Evolutionary conservation across 2,888 invertebrate species (phyloP).

Genomic region (Tipula lateralis): DNA sequence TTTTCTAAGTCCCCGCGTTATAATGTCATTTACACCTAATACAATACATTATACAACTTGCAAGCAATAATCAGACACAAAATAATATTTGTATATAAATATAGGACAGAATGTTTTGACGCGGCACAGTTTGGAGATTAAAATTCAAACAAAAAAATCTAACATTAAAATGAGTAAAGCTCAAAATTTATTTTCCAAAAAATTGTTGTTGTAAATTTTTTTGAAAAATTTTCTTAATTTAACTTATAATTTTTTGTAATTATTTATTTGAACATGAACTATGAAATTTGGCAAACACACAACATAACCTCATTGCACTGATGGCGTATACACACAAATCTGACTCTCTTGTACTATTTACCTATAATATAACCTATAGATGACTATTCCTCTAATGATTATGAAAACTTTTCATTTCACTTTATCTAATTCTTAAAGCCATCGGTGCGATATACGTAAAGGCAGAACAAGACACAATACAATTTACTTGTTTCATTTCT

Average conservation of each 20-base stretch:
- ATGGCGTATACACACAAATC: not conserved
- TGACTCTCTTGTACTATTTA: not conserved
- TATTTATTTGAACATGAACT: not conserved
- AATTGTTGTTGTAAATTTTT: not conserved
- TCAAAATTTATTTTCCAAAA: slow-evolving; percentile 20
- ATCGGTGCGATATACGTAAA: not conserved
- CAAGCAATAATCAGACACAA: not conserved
- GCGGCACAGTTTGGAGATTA: not conserved
- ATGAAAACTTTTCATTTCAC: not conserved
- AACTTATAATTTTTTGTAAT: not conserved
- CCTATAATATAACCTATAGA: too few species aligned
- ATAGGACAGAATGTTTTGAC: too few species aligned
- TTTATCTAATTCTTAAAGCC: not conserved
- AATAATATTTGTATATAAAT: too few species aligned
- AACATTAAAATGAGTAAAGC: not conserved
- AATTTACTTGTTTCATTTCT: not conserved
- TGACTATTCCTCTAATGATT: not conserved
- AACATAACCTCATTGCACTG: not conserved
- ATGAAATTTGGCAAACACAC: not conserved
- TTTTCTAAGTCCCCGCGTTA: too few species aligned
- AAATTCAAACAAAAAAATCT: not conserved
- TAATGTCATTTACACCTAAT: too few species aligned
- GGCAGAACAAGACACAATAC: not conserved
- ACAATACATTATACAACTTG: not conserved
- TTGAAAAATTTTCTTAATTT: not conserved